phyloP scores from a whole-genome alignment of 1,140 invertebrate genomes.

The Bombus superbus region DNA sequence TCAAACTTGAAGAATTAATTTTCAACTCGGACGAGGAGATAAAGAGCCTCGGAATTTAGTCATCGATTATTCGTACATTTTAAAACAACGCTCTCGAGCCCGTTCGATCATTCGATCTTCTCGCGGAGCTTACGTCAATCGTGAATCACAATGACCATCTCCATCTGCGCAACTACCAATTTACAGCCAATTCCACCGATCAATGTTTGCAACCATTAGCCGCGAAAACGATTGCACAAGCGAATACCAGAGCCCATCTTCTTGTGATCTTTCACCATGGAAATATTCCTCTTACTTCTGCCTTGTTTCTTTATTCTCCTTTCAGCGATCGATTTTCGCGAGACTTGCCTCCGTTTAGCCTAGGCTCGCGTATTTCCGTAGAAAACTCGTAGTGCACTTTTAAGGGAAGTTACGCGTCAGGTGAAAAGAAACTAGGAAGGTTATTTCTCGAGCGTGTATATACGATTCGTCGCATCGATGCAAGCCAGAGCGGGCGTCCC shows the following conservation, averaged over 20 bases:
- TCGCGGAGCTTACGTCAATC: background rate
- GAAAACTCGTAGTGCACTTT: background rate
- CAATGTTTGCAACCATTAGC: background rate
- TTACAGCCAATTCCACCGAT: conserved; percentile 12
- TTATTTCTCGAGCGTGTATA: background rate
- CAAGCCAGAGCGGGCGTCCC: background rate
- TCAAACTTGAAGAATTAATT: background rate
- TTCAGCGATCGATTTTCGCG: background rate
- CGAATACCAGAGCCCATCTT: background rate
- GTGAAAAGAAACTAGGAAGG: background rate
- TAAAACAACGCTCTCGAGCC: background rate
- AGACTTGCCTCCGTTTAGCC: no score
- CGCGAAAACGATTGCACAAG: conserved; percentile 1
- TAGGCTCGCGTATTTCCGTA: background rate
- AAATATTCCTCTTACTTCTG: background rate
- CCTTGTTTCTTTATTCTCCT: background rate
- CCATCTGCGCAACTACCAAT: background rate
- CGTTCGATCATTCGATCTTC: background rate
- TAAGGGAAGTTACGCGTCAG: background rate
- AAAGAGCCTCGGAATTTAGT: background rate
- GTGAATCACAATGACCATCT: background rate
- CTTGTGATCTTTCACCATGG: no score
- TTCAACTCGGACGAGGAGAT: background rate
- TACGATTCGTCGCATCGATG: background rate
- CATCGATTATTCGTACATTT: background rate